Percentiles rank a stretch among this genome's conserved stretches.
phyloP scores from a whole-genome alignment of 1,140 invertebrate species.

The Neoseiulus cucumeris region DNA sequence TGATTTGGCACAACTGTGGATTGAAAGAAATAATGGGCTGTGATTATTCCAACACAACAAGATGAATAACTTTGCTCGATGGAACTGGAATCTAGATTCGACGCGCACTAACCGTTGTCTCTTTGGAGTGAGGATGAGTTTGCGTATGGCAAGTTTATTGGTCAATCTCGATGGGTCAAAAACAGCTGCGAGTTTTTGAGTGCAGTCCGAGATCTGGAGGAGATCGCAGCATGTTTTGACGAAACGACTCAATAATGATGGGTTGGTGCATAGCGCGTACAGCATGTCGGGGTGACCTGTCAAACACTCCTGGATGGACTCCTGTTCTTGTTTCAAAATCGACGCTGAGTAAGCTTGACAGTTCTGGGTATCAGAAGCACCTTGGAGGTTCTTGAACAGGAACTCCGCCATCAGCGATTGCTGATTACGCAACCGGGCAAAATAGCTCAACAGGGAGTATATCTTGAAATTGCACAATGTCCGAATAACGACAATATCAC shows the following conservation, averaged over 20 bases:
- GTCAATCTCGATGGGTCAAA: constrained; percentile 25
- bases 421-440: constrained; percentile 15
- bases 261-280: background rate
- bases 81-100: background rate
- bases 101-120: background rate
- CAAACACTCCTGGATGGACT: background rate
- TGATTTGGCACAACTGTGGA: constrained; percentile 10
- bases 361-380: background rate
- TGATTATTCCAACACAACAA: background rate
- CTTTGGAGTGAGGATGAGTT: background rate
- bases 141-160: constrained; percentile 17
- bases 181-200: constrained; percentile 14
- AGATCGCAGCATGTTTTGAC: constrained; percentile 5
- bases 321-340: background rate
- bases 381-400: constrained; percentile 12
- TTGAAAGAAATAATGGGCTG: background rate
- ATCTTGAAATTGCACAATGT: constrained; percentile 24
- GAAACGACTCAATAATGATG: background rate
- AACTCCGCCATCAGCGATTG: constrained; percentile 16
- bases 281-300: background rate
- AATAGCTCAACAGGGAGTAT: constrained; percentile 10
- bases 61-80: background rate
- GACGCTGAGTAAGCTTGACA: background rate
- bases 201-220: constrained; percentile 5
- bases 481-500: constrained; percentile 42